Conservation (phyloP, 2,113 vertebrate species). For the Myocastor coypus region DNA sequence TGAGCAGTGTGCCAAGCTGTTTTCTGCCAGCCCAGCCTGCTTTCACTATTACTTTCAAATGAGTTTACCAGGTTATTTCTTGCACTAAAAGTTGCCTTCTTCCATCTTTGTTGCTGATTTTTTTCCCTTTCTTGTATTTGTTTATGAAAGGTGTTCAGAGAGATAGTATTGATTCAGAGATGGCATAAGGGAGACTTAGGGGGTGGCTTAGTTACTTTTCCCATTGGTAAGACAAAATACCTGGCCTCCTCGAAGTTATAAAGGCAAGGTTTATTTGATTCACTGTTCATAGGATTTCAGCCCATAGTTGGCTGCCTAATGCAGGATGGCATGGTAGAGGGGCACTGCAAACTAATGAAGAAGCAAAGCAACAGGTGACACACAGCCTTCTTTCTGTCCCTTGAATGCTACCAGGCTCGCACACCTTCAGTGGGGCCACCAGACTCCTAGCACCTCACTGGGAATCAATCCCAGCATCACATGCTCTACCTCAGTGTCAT, state of each 20-base stretch:
- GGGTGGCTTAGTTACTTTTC: background rate
- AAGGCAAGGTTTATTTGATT: background rate
- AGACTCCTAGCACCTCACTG: background rate
- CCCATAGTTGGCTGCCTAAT: background rate
- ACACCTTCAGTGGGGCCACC: background rate
- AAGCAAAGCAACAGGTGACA: background rate
- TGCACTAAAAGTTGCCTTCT: background rate
- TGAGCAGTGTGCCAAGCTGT: background rate
- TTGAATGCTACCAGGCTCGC: background rate
- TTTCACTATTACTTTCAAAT: background rate
- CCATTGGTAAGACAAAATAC: background rate
- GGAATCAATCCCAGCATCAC: background rate
- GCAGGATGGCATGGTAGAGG: background rate
- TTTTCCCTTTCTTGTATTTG: background rate
- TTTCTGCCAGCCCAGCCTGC: background rate
- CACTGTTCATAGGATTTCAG: background rate
- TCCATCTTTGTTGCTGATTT: background rate
- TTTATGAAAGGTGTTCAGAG: conserved; percentile 12
- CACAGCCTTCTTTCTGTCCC: background rate
- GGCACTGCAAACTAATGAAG: background rate
- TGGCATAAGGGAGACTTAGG: background rate
- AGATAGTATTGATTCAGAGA: background rate
- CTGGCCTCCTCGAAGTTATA: background rate
- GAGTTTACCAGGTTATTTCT: background rate
- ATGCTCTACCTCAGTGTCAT: background rate